A percentile compares a stretch with the other conserved stretches of the same genome.
Conservation (phyloP, 2,113 vertebrate species). For the Erythrocercus mccallii region DNA sequence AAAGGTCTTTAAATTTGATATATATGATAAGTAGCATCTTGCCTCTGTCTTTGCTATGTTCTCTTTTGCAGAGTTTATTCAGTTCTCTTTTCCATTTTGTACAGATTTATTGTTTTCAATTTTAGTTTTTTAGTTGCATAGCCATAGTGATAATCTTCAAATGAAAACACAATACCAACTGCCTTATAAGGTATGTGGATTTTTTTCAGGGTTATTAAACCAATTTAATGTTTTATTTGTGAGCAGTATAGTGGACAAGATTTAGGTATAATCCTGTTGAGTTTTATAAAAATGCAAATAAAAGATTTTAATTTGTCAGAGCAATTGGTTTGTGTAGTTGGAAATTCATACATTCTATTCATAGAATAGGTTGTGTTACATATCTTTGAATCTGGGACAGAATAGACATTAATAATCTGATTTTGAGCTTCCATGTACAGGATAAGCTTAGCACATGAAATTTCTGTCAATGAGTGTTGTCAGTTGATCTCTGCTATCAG, state of each 20-base stretch:
- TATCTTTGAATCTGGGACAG: not conserved
- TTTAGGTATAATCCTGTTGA: not conserved
- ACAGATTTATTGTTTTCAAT: not conserved
- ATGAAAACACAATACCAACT: not conserved
- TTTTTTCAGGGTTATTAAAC: not conserved
- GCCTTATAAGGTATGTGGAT: not conserved
- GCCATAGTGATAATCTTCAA: not conserved
- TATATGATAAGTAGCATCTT: not conserved
- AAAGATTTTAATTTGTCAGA: not conserved
- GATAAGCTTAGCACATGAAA: not conserved
- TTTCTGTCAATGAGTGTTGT: not conserved
- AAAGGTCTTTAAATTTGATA: not conserved
- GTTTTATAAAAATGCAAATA: not conserved
- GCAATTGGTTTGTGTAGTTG: not conserved
- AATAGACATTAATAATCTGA: not conserved
- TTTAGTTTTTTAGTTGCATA: not conserved
- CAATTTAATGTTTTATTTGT: not conserved
- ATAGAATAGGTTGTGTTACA: not conserved
- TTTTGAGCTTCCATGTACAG: not conserved
- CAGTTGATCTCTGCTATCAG: not conserved
- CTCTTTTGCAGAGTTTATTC: not conserved
- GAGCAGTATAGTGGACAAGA: not conserved
- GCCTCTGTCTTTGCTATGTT: not conserved
- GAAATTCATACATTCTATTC: not conserved
- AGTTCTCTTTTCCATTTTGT: not conserved